phyloP scores from a whole-genome alignment of 2,797 vertebrate species.

The Anisognathus igniventris region DNA sequence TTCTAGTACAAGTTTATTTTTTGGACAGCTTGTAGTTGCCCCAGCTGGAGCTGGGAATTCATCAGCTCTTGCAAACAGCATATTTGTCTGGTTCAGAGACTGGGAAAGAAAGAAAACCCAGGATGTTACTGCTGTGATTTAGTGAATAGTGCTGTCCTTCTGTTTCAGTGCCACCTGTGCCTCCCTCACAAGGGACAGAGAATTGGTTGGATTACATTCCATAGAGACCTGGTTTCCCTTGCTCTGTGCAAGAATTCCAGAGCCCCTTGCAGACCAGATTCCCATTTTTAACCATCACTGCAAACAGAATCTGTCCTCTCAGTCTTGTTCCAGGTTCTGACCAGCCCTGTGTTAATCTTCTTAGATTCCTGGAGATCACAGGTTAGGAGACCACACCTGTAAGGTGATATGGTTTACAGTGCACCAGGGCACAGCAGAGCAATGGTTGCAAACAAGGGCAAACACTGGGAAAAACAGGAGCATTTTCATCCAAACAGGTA shows the following conservation, averaged over 20 bases:
- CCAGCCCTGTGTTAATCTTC: background rate
- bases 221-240: background rate
- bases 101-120: background rate
- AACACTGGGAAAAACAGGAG: background rate
- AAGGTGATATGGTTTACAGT: background rate
- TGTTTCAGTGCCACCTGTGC: background rate
- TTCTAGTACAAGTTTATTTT: background rate
- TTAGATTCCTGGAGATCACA: background rate
- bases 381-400: background rate
- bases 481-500: background rate
- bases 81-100: background rate
- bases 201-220: background rate
- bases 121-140: background rate
- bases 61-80: background rate
- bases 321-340: background rate
- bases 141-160: background rate
- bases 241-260: background rate
- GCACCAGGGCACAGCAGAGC: background rate
- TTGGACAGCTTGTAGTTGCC: rapidly evolving
- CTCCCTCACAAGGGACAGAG: background rate
- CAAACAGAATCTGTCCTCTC: background rate
- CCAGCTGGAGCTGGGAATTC: background rate
- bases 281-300: background rate
- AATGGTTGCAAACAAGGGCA: background rate
- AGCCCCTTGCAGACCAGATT: background rate